Conservation (phyloP, 23 tunicate genomes). For the Trididemnum clinides region DNA sequence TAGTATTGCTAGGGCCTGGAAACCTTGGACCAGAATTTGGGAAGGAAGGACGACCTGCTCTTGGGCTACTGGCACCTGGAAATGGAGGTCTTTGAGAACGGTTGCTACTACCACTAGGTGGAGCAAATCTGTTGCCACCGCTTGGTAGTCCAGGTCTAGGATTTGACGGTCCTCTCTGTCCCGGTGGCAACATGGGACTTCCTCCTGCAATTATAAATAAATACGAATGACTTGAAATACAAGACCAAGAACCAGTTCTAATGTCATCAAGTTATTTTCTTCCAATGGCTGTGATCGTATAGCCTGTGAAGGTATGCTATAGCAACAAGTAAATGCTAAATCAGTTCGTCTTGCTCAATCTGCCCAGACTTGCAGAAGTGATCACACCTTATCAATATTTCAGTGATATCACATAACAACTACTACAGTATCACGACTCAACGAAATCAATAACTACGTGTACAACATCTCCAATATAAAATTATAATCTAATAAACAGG, state of each 20-base stretch:
- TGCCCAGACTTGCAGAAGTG: neutral
- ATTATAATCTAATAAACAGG: neutral
- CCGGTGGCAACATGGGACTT: neutral
- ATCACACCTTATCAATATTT: too few relatives aligned
- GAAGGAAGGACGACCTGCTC: neutral
- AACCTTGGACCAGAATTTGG: neutral
- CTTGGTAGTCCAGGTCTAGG: neutral
- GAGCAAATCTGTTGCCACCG: neutral
- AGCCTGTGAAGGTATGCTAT: too few relatives aligned
- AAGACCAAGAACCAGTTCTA: neutral
- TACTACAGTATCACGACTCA: too few relatives aligned
- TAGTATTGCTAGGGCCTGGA: slow-evolving; percentile 3
- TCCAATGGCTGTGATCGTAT: too few relatives aligned
- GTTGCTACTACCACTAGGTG: slow-evolving; percentile 29
- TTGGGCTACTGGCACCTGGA: neutral
- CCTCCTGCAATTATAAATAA: neutral
- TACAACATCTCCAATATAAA: neutral
- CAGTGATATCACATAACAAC: too few relatives aligned
- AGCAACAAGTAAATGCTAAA: too few relatives aligned
- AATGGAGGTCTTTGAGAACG: neutral
- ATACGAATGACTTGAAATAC: neutral
- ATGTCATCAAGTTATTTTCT: too few relatives aligned
- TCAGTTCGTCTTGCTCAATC: too few relatives aligned
- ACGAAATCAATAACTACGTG: neutral
- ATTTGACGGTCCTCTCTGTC: neutral